phyloP scores from a whole-genome alignment of 1,140 invertebrate genomes.

The Apis florea region DNA sequence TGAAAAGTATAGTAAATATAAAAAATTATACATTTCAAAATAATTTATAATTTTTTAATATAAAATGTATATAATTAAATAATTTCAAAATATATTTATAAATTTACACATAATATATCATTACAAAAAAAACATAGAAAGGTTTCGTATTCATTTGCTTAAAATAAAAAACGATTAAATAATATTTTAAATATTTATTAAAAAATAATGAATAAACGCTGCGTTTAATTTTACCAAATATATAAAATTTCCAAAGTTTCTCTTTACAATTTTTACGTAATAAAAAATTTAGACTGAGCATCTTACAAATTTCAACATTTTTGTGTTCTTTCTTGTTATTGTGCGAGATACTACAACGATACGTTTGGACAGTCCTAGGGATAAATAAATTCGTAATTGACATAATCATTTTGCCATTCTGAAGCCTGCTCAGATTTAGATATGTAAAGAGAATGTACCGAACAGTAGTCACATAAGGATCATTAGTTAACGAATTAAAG shows the following conservation, averaged over 20 bases:
- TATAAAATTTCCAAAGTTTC: constrained; percentile 64
- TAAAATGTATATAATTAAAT: constrained; percentile 8
- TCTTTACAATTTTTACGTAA: constrained; percentile 59
- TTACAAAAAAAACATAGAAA: constrained; percentile 14
- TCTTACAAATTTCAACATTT: constrained; percentile 67
- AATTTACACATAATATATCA: background rate
- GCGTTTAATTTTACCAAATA: constrained; percentile 61
- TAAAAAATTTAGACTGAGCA: constrained; percentile 66
- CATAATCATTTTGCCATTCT: constrained; percentile 74
- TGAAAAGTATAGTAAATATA: background rate
- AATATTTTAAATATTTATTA: constrained; percentile 68
- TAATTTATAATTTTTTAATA: constrained; percentile 6
- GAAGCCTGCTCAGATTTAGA: constrained; percentile 76
- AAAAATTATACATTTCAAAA: constrained; percentile 19
- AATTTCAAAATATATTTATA: background rate
- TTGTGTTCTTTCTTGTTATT: constrained; percentile 24
- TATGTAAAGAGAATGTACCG: constrained; percentile 72
- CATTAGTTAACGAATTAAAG: constrained; percentile 60
- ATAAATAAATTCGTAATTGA: constrained; percentile 75
- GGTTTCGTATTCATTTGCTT: constrained; percentile 12
- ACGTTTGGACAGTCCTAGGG: constrained; percentile 70
- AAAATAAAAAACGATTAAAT: constrained; percentile 54
- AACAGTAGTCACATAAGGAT: constrained; percentile 67
- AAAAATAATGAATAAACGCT: constrained; percentile 68
- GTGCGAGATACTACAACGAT: constrained; percentile 59